phyloP scores from a whole-genome alignment of 53 echinoderm and acorn worm genomes.

The Hippasteria phrygiana region DNA sequence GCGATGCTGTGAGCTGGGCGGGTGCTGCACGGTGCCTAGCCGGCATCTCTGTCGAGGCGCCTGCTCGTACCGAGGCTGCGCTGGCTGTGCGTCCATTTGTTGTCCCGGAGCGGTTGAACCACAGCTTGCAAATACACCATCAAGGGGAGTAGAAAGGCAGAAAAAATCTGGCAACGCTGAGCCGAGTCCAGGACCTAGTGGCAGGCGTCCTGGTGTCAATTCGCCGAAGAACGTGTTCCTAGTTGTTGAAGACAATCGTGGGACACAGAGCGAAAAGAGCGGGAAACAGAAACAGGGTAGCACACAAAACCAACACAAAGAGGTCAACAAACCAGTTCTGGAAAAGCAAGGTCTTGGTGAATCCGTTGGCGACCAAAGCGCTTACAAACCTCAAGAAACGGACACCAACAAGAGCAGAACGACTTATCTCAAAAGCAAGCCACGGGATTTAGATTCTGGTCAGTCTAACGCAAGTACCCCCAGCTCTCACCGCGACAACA shows the following conservation, averaged over 20 bases:
- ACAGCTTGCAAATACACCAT: background rate
- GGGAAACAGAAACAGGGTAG: background rate
- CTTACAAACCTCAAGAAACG: background rate
- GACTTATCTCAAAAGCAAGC: background rate
- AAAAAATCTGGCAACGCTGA: background rate
- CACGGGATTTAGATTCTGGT: background rate
- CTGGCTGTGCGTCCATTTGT: conserved; percentile 6
- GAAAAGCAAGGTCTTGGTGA: background rate
- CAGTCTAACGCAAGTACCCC: background rate
- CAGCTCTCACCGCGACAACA: background rate
- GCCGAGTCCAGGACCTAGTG: background rate
- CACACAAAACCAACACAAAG: too few relatives aligned
- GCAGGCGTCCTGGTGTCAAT: conserved; percentile 1
- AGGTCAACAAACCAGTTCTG: background rate
- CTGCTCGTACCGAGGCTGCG: conserved; percentile 35
- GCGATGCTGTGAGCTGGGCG: conserved; percentile 55
- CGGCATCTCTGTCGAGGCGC: conserved; percentile 56
- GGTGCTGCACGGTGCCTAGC: conserved; percentile 64
- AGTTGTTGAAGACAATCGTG: conserved; percentile 4
- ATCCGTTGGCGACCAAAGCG: background rate
- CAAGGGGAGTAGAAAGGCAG: background rate
- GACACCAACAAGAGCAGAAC: background rate
- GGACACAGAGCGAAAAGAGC: background rate
- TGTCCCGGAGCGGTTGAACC: background rate
- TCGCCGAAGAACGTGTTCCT: conserved; percentile 16